Base-by-base conservation (phyloP, 2,113 vertebrate genomes). In the Pseudopipra pipra region DNA sequence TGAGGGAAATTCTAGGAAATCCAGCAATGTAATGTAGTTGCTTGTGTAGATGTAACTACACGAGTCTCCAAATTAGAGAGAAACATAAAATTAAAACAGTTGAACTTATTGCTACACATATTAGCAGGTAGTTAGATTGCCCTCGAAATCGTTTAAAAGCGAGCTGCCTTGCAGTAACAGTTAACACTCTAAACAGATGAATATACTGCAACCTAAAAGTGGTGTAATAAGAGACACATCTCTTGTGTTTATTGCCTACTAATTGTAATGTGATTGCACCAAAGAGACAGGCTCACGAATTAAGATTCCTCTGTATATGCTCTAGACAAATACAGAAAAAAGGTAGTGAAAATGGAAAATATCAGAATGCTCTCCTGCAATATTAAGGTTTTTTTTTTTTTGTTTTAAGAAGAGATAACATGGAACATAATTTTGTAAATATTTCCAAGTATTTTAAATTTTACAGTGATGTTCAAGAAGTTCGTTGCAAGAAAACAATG, bases 1-100 rank as follows among this genome's bases (percentile, higher is more conserved):
- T 80, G 70, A 97, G 55, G 37, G 61, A 65, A 93, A 88, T 94
- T 82, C 62, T 90, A 92, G 55, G 46, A 75, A 96, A 97, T 52
- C 24, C 33, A 90, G 72, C 24, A 87, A 84, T 5, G 8, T n/a
- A 59, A 71, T 49, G n/a, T 67, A 97, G 85, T 52, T 85, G 68
- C 41, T 52, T 20, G 9, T 6, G 2, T 72, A 58, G 81, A 87
- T 82, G 23, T 74, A 93, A 71, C 58, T 87, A 92, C 35, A 75
- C 54, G 58, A 72, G 79, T 39, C 74, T 62, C 46, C 51, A 75
- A 49, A 87, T 70, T 83, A 58, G 62, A 31, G 30, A 83, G 89
- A 75, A 96, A 94, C 7, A 90, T 46, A 85, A 95, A 80, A 87
- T 54, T 65, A 87, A 95, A 89, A 89, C 86, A 93, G 87, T 44